A percentile compares a stretch with the other conserved stretches of the same genome.
Evolutionary conservation across 2,113 vertebrate genomes (phyloP).

Genomic region (Fukomys damarensis): DNA sequence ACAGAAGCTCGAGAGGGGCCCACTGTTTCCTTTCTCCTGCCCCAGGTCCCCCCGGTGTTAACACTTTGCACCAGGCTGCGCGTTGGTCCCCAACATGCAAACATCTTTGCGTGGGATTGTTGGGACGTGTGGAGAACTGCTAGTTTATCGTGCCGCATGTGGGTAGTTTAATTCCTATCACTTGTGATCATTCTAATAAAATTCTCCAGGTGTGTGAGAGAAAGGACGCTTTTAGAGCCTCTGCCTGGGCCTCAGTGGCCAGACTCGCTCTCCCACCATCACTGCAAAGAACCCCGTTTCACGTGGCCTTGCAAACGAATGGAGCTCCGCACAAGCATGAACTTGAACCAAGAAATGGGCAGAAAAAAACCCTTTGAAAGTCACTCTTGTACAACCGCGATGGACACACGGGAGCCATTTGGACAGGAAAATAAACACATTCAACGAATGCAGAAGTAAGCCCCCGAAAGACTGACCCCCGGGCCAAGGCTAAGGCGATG

Average conservation of each 20-base stretch:
- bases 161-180: background rate
- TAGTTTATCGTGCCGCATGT: background rate
- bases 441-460: constrained; percentile 59
- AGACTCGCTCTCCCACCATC: background rate
- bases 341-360: background rate
- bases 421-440: constrained; percentile 71
- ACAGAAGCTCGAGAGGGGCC: background rate
- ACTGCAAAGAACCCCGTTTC: constrained; percentile 18
- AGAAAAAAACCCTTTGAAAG: background rate
- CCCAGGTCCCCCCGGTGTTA: background rate
- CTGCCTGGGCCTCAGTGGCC: background rate
- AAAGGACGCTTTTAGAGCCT: background rate
- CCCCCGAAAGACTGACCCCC: constrained; percentile 63
- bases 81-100: background rate
- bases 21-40: background rate
- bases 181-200: background rate
- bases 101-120: background rate
- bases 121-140: too few relatives aligned
- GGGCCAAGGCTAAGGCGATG: constrained; percentile 51
- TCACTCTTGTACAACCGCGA: constrained; percentile 34
- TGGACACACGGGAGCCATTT: constrained; percentile 37
- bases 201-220: background rate
- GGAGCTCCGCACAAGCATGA: background rate
- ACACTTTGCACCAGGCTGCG: background rate
- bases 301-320: constrained; percentile 34